Conservation (phyloP, 2,113 vertebrate species). For the Genyomyrus donnyi region DNA sequence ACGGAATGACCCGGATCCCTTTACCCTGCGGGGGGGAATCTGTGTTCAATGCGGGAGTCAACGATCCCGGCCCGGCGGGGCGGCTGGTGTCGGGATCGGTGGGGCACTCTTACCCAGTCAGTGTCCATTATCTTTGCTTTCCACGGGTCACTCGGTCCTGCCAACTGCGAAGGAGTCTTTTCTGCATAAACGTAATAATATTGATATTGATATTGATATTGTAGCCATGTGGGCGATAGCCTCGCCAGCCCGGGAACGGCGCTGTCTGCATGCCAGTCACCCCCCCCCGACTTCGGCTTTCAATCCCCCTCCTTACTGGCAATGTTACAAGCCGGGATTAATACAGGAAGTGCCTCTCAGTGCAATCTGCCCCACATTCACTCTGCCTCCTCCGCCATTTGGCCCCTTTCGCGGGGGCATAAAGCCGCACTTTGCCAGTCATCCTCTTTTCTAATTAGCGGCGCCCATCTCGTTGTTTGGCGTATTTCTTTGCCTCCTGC, state of each 20-base stretch:
- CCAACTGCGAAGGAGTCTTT: not conserved
- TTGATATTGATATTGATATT: not conserved
- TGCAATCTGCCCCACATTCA: conserved; percentile 6
- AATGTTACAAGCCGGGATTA: not conserved
- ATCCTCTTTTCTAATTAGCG: not conserved
- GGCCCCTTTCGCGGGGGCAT: not conserved
- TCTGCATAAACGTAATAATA: conserved; percentile 6
- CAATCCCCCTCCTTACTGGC: not conserved
- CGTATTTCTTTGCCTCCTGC: not conserved
- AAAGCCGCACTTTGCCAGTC: not conserved
- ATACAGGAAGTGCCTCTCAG: not conserved
- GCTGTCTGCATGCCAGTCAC: not conserved
- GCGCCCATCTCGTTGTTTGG: not conserved
- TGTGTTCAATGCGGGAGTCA: not conserved
- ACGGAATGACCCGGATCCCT: no score
- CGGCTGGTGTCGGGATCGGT: no score
- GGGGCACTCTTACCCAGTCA: not conserved
- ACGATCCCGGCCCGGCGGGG: not conserved
- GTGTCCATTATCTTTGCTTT: not conserved
- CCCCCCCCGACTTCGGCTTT: not conserved
- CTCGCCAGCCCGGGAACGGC: not conserved
- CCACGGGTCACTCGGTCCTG: not conserved
- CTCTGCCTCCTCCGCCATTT: not conserved
- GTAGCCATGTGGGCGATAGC: not conserved
- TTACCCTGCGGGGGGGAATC: no score